Evolutionary conservation across 2,797 vertebrate genomes (phyloP), one percentile per base, ranked within the genome.

Genomic region (Sciurus vulgaris): DNA sequence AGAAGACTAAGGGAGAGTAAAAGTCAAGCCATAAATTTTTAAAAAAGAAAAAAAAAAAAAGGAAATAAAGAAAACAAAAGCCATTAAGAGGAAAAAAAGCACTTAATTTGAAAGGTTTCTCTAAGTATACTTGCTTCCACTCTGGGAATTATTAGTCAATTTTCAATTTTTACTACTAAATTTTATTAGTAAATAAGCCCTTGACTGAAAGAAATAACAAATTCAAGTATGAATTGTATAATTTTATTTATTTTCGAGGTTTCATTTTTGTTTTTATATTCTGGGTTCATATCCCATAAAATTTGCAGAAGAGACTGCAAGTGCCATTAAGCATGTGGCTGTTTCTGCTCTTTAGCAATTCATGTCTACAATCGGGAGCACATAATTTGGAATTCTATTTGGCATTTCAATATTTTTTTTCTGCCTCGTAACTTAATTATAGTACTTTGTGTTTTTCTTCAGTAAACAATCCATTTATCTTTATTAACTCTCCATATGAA

Each of bases 381-480:
- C 89, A 94, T n/a, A 24, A 2, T 77, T 33, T n/a, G 86, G 81
- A 74, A 89, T 96, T 91, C 83, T 72, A 22, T 28, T 74, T 96
- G 94, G 69, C 74, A 94, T 93, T 94, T 92, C 74, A 94, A 44
- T 96, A 81, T 97, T 97, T 94, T 95, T n/a, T 76, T 97, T 97
- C 85, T 97, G 51, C 41, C 84, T 83, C 95, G 84, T 77, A 97
- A 97, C 96, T 97, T 96, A 97, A 97, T 96, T 96, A 86, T 38
- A 94, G 83, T 85, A 51, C 41, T 79, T 14, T 94, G 33, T 74
- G 65, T 35, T 93, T 97, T 97, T 96, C 59, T 94, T 96, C 56
- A 94, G 49, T 95, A 97, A 98, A 97, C 35, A 91, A 96, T 94
- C 78, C 0, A 95, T 98, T 98, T 98, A 65, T 96, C 96, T 98